Evolutionary conservation across 2,113 vertebrate species (phyloP).

Genomic region (Cynopterus brachyotis): DNA sequence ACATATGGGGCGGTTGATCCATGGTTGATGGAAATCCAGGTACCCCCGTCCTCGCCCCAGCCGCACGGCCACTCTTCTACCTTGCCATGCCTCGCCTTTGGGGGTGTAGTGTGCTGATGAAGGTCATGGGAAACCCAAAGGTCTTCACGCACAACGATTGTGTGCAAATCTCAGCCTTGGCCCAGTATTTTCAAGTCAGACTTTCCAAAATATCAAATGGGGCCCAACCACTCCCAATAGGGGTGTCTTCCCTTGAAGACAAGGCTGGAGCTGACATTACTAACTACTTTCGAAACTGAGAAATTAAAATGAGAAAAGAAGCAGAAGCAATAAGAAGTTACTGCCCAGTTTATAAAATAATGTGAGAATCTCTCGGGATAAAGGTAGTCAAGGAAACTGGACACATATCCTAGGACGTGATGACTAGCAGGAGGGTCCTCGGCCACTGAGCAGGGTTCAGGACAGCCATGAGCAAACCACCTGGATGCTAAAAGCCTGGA

Average conservation of each 20-base stretch:
- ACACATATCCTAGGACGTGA: conserved; percentile 85
- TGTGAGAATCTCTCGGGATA: conserved; percentile 93
- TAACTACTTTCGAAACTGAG: conserved; percentile 93
- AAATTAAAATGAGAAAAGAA: conserved; percentile 92
- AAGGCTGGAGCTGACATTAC: conserved; percentile 94
- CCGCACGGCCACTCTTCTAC: neutral
- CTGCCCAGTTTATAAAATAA: conserved; percentile 90
- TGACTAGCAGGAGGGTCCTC: conserved; percentile 91
- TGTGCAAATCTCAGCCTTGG: conserved; percentile 89
- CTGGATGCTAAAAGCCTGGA: conserved; percentile 90
- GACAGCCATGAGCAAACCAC: conserved; percentile 92
- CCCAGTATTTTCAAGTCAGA: conserved; percentile 80
- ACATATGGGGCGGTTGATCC: neutral
- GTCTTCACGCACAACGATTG: conserved; percentile 90
- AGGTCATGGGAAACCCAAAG: conserved; percentile 53
- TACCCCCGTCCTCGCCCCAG: neutral
- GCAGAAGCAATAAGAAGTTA: conserved; percentile 91
- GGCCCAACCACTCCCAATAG: conserved; percentile 82
- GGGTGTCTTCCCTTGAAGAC: conserved; percentile 93
- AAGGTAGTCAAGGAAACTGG: conserved; percentile 92
- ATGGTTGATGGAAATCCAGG: neutral
- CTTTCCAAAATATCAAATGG: neutral
- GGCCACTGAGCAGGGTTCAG: conserved; percentile 91
- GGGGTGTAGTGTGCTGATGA: neutral
- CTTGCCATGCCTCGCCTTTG: neutral